Conservation (phyloP, 2,797 vertebrate species). For the Lates japonicus region DNA sequence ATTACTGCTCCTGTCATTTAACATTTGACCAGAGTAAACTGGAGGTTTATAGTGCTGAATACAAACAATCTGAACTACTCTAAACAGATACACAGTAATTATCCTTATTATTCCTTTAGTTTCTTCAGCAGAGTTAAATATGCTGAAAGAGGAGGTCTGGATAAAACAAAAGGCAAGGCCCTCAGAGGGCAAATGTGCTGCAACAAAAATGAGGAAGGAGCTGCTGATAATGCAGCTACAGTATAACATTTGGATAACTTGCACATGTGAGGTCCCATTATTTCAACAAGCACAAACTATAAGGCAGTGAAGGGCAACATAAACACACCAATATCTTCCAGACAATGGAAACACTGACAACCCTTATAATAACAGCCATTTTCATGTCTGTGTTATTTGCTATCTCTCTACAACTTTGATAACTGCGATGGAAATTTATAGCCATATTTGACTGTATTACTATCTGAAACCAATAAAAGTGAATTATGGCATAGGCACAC, state of each 20-base stretch:
- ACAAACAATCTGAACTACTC: not conserved
- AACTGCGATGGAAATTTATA: conserved; percentile 19
- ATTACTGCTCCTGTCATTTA: not conserved
- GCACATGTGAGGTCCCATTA: conserved; percentile 18
- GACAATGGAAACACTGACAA: conserved; percentile 28
- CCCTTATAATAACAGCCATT: conserved; percentile 21
- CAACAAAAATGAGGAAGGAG: not conserved
- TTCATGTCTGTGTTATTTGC: conserved; percentile 24
- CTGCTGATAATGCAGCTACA: conserved; percentile 19
- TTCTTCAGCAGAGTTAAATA: not conserved
- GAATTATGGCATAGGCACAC: conserved; percentile 40
- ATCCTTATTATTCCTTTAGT: not conserved
- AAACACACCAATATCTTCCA: conserved; percentile 16
- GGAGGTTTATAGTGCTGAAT: not conserved
- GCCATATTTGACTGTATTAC: conserved; percentile 37
- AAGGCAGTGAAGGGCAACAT: conserved; percentile 17
- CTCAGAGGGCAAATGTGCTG: not conserved
- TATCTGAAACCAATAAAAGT: conserved; percentile 57
- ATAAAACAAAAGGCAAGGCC: not conserved
- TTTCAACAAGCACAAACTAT: conserved; percentile 20
- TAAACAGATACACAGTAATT: not conserved
- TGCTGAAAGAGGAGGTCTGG: not conserved
- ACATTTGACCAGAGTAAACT: not conserved
- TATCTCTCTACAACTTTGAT: conserved; percentile 40
- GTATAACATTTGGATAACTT: conserved; percentile 25